These are phyloP conservation scores for Spheniscus humboldti DNA, from an alignment of 2,797 vertebrate genomes.

Conservation along the genomic window DNA sequence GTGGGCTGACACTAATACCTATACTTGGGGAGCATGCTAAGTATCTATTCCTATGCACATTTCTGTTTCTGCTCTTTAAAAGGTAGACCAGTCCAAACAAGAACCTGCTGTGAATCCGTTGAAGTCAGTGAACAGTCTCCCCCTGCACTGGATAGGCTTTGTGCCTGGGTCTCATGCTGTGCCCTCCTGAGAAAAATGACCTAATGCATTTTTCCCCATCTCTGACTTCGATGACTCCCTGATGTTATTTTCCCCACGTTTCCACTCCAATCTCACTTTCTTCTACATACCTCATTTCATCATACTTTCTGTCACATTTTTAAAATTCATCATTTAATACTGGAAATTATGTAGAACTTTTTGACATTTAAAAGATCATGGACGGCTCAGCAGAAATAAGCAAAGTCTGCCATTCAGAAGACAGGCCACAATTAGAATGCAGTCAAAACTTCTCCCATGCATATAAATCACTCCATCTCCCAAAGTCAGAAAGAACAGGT, in stretches of 20 bases:
- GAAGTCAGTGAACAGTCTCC: background rate
- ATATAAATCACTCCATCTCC: background rate
- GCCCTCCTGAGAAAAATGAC: background rate
- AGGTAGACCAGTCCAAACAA: background rate
- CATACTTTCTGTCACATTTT: background rate
- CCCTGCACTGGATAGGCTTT: background rate
- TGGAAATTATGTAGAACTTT: background rate
- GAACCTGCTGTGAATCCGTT: background rate
- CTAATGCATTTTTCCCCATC: background rate
- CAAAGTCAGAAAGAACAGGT: background rate
- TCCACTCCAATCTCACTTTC: background rate
- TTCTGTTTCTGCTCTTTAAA: background rate
- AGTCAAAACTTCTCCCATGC: background rate
- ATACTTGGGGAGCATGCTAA: background rate
- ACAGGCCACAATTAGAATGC: background rate
- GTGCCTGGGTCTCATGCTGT: background rate
- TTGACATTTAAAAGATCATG: background rate
- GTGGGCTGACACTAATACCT: background rate
- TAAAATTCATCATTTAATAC: background rate
- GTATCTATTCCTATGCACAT: background rate
- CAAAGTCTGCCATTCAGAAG: background rate
- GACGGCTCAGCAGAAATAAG: background rate
- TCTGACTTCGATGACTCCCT: background rate
- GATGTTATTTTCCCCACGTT: background rate
- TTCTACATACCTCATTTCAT: background rate